Evolutionary conservation across 1,140 invertebrate species (phyloP), one percentile per base, ranked within the genome.

Genomic region (Hestina assimilis): DNA sequence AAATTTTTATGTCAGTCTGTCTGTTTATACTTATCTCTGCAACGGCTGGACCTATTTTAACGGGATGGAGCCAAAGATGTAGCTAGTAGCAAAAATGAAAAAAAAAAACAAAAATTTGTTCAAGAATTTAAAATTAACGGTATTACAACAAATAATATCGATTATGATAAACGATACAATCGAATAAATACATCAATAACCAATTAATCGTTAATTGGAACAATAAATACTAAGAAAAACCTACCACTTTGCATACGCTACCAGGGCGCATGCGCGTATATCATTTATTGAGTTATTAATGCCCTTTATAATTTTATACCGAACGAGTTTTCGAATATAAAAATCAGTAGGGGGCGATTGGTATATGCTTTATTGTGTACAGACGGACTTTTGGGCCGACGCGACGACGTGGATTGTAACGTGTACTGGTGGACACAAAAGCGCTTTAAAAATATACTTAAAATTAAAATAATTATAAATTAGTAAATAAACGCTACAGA

Each of bases 241-340:
- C 7, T 35, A 65, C 53, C 61, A 61, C 63, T 83, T 81, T 76
- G 79, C 77, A 77, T 81, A 79, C 48, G 63, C 67, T 77, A 69
- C 72, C 67, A 71, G 38, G 55, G 41, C 43, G 55, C 61, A n/a
- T 15, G 43, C 55, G 63, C 66, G 73, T 83, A 79, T 76, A 83
- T 86, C 77, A 79, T 60, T 61, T 60, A 57, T 53, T 83, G 81
- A 86, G 74, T 86, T 86, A 86, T 83, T 77, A 74, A 79, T 69
- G 65, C 66, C 28, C 61, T 69, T 69, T 77, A 86, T 86, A 86
- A 86, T 84, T 76, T 86, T 86, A 83, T 83, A 73, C 78, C 60
- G 74, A 70, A 74, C 69, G 63, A 69, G 69, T 63, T 68, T 38
- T 68, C 70, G 74, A 80, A 82, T 81, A 83, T 86, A 83, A 84